Conservation (phyloP, 1,140 invertebrate genomes). For the Chelonus insularis region DNA sequence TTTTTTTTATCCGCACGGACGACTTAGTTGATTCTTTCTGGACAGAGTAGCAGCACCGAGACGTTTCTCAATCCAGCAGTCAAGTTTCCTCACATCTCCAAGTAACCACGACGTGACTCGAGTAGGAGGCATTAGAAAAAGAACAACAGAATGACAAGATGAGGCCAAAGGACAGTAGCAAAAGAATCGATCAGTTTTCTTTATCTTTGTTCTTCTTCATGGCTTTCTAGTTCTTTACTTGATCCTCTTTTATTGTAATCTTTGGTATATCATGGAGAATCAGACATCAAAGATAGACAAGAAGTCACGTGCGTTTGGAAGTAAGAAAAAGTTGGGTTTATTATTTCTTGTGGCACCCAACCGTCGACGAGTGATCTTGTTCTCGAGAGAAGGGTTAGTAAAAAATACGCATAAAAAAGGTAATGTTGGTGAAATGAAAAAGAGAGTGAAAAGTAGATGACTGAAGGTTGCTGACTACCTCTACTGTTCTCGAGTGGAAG, state of each 20-base stretch:
- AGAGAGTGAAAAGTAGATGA: conserved; percentile 11
- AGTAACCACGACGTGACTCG: conserved; percentile 18
- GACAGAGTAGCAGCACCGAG: conserved; percentile 9
- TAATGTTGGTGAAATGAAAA: conserved; percentile 19
- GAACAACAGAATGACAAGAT: conserved; percentile 4
- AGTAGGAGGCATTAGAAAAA: background rate
- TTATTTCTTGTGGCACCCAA: conserved; percentile 15
- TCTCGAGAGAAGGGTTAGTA: background rate
- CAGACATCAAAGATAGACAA: conserved; percentile 14
- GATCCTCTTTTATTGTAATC: too few species aligned
- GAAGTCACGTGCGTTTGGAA: conserved; percentile 13
- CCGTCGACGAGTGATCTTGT: conserved; percentile 1
- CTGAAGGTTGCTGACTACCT: conserved; percentile 1
- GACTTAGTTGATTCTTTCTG: conserved; percentile 12
- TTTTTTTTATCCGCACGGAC: conserved; percentile 12
- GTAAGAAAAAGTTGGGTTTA: conserved; percentile 8
- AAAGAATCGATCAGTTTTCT: conserved; percentile 15
- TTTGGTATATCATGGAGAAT: background rate
- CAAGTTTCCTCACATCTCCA: conserved; percentile 21
- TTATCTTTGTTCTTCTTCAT: background rate
- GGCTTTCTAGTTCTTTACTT: too few species aligned
- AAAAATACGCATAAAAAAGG: conserved; percentile 1
- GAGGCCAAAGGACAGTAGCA: background rate
- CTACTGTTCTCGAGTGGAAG: conserved; percentile 24
- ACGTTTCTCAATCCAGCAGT: conserved; percentile 22